Evolutionary conservation across 2,888 invertebrate species (phyloP), one percentile per base, ranked within the genome.

Genomic region (Kryphioiulus occultus): DNA sequence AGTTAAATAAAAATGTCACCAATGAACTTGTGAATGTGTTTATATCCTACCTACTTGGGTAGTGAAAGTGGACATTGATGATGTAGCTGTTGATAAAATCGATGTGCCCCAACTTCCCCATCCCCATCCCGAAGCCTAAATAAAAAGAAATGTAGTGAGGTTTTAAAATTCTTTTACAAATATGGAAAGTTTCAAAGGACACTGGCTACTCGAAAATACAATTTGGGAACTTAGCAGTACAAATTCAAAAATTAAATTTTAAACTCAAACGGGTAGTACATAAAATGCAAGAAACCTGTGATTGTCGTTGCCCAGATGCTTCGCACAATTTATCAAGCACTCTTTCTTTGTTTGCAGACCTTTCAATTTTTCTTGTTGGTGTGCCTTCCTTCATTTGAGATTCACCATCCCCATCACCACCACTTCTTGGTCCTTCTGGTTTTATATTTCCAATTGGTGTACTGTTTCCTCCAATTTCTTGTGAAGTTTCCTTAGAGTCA

Each of bases 51-150:
- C 92, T 82, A 97, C 95, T 90, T 96, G 96, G 89, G 92, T 95
- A 3, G 96, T 96, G 87, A 97, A 93, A n/a, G 95, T 95, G 15
- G 95, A 94, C 17, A 97, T 94, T 9, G 96, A 94, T 88, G 94
- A 95, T 9, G 95, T 94, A 0, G 97, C 97, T 10, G 95, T 94
- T 88, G 94, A 95, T 42, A 97, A 92, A 15, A 97, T 92, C 0
- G 96, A 95, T 89, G 95, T 95, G 0, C 96, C 96, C 95, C 96
- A 96, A 91, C 93, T 94, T 0, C 95, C 94, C 96, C 96, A 96
- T 7, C 93, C 92, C 59, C 93, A 90, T 53, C 89, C 87, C 17
- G 87, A 87, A 39, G 88, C 26, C 89, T 89, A 87, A 78, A 87
- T 89, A 87, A 78, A 87, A 78, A 59, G 9, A 44, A 44, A 44